Evolutionary conservation across 2,797 vertebrate genomes (phyloP).

Genomic region (Eptatretus atami): DNA sequence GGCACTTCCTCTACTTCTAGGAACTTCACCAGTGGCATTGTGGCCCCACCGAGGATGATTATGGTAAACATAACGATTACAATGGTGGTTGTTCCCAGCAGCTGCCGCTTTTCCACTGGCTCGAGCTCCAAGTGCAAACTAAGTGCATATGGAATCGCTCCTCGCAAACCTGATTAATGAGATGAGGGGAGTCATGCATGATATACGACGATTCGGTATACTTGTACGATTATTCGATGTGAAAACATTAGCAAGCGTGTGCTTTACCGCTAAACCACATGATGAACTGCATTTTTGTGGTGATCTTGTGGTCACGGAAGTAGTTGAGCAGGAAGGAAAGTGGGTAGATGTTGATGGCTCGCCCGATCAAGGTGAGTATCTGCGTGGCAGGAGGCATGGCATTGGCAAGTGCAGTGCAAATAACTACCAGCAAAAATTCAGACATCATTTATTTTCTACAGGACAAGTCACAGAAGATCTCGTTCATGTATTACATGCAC

Average conservation of each 20-base stretch:
- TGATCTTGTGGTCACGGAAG: constrained; percentile 92
- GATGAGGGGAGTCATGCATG: not conserved
- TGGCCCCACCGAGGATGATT: constrained; percentile 53
- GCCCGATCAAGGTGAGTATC: constrained; percentile 63
- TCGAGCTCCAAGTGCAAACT: constrained; percentile 78
- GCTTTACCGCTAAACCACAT: constrained; percentile 98
- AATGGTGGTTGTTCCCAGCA: constrained; percentile 85
- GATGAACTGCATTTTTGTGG: constrained; percentile 97
- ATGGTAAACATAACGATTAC: constrained; percentile 87
- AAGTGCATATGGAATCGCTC: constrained; percentile 77
- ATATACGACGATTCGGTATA: not conserved
- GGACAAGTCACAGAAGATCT: too few relatives aligned
- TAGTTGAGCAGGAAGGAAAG: constrained; percentile 81
- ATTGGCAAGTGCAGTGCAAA: not conserved
- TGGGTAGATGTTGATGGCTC: constrained; percentile 84
- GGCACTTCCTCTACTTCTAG: constrained; percentile 74
- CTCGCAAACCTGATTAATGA: constrained; percentile 30
- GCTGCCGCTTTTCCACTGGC: constrained; percentile 78
- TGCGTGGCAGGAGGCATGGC: constrained; percentile 12
- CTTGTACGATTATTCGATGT: not conserved
- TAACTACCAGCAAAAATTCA: too few relatives aligned
- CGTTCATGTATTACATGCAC: too few relatives aligned
- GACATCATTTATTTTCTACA: too few relatives aligned
- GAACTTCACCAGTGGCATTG: constrained; percentile 77
- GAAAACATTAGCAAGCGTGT: too few relatives aligned